These are phyloP conservation scores for Macropis europaea DNA, from an alignment of 2,888 invertebrate species.

Conservation along the genomic window DNA sequence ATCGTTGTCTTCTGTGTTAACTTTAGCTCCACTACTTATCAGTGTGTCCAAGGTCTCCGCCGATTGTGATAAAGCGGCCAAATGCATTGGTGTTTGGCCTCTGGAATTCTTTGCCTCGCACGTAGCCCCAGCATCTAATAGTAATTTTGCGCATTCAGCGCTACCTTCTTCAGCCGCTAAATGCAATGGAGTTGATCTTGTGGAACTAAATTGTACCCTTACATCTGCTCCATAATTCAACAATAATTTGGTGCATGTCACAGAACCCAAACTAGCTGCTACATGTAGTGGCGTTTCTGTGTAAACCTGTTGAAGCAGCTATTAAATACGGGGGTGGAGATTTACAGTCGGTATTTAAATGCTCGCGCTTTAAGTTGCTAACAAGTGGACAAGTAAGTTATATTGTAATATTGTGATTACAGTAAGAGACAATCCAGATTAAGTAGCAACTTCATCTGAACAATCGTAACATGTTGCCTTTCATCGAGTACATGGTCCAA, in stretches of 20 bases:
- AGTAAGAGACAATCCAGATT: no score
- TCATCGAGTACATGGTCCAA: no score
- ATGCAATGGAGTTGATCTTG: slow-evolving; percentile 90
- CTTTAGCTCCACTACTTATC: slow-evolving; percentile 84
- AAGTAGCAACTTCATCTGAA: no score
- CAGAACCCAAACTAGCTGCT: slow-evolving; percentile 88
- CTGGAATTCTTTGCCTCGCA: slow-evolving; percentile 88
- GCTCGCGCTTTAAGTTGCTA: no score
- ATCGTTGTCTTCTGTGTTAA: slow-evolving; percentile 86
- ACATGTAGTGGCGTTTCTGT: slow-evolving; percentile 93
- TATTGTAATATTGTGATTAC: no score
- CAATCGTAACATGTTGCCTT: no score
- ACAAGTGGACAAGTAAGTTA: no score
- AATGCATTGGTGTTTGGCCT: slow-evolving; percentile 91
- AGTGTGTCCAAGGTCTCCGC: slow-evolving; percentile 88
- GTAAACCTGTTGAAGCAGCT: slow-evolving; percentile 84
- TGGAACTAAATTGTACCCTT: slow-evolving; percentile 86
- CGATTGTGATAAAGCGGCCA: slow-evolving; percentile 91
- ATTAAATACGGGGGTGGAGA: no score
- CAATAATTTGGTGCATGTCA: slow-evolving; percentile 86
- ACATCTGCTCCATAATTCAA: slow-evolving; percentile 90
- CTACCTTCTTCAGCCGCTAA: slow-evolving; percentile 94
- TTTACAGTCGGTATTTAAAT: no score
- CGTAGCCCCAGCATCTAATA: slow-evolving; percentile 88
- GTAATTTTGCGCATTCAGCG: slow-evolving; percentile 86